These are phyloP conservation scores for Geococcyx californianus DNA, from an alignment of 2,113 vertebrate genomes.

Conservation along the genomic window DNA sequence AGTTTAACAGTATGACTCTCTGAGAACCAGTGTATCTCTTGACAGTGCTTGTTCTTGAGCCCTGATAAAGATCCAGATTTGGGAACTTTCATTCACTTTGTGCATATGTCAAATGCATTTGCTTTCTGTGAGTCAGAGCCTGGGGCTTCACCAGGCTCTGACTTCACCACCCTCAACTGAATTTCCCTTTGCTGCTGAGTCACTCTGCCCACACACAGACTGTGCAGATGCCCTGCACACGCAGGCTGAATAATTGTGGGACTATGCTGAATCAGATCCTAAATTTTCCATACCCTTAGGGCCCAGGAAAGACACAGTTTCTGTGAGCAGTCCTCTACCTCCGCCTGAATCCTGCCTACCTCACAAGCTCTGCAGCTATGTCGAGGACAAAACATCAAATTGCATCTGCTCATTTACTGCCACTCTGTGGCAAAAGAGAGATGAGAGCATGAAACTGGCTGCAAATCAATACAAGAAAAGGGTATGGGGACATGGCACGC, in stretches of 20 bases:
- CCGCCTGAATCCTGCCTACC: background rate
- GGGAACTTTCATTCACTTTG: background rate
- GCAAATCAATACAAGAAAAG: background rate
- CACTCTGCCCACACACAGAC: background rate
- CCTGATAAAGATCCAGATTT: background rate
- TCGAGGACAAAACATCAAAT: background rate
- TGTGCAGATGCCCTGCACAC: background rate
- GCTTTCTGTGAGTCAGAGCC: slow-evolving; percentile 40
- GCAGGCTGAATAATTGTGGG: background rate
- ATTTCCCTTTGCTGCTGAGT: slow-evolving; percentile 26
- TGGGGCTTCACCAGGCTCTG: background rate
- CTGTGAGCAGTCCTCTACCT: background rate
- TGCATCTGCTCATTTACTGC: background rate
- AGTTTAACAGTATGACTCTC: background rate
- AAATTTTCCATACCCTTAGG: background rate
- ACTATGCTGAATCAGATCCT: background rate
- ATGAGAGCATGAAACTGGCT: background rate
- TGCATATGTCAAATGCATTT: background rate
- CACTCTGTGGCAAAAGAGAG: background rate
- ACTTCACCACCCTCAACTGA: background rate
- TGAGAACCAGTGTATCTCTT: background rate
- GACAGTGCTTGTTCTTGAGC: background rate
- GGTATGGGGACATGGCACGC: too few relatives aligned
- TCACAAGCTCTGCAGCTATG: background rate
- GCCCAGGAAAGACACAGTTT: background rate